A percentile compares a stretch with the other conserved stretches of the same genome.
Evolutionary conservation across 2,888 invertebrate species (phyloP).

Genomic region (Pinctada fucata): DNA sequence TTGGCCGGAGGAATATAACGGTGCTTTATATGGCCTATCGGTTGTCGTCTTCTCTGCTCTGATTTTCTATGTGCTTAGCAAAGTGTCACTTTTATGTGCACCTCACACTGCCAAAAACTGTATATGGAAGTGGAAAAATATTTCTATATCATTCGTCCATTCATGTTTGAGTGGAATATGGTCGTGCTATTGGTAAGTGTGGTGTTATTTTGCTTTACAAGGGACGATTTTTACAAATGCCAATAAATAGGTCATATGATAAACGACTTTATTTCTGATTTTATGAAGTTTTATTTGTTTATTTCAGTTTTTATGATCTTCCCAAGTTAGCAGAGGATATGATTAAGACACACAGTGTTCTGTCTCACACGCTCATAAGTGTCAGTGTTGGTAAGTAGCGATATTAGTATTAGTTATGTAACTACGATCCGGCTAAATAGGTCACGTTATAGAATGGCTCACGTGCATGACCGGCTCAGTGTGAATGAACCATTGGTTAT

Average conservation of each 20-base stretch:
- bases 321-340: conserved; percentile 78
- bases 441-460: too few relatives aligned
- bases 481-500: too few relatives aligned
- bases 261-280: not conserved
- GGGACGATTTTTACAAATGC: too few relatives aligned
- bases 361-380: conserved; percentile 75
- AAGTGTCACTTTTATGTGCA: conserved; percentile 35
- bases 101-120: conserved; percentile 49
- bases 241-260: conserved; percentile 44
- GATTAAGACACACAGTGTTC: conserved; percentile 73
- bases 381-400: conserved; percentile 77
- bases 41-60: conserved; percentile 46
- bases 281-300: conserved; percentile 12
- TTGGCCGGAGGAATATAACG: conserved; percentile 52
- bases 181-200: conserved; percentile 59
- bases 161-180: conserved; percentile 57
- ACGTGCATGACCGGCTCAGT: too few relatives aligned
- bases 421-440: too few relatives aligned
- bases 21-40: conserved; percentile 47
- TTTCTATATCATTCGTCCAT: conserved; percentile 63
- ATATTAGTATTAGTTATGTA: not conserved
- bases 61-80: conserved; percentile 47
- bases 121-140: conserved; percentile 66
- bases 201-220: conserved; percentile 1
- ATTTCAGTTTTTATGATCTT: conserved; percentile 76